Conservation (phyloP, 1,140 invertebrate genomes). For the Drosophila nigrodunni region DNA sequence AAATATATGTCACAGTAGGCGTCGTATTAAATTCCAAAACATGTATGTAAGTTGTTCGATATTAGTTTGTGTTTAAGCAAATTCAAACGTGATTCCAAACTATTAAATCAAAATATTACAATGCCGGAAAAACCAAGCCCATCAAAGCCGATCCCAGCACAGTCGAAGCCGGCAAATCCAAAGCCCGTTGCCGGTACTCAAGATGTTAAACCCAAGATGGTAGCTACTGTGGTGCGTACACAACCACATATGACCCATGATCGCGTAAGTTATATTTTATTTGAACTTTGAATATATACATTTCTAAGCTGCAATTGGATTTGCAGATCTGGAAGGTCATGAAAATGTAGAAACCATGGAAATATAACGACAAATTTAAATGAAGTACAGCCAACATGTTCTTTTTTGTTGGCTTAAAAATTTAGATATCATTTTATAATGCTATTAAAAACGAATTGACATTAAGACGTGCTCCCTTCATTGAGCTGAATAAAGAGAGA, state of each 20-base stretch:
- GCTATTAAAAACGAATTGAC: slow-evolving; percentile 35
- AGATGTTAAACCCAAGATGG: slow-evolving; percentile 6
- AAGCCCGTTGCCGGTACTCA: slow-evolving; percentile 19
- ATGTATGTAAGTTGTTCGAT: slow-evolving; percentile 11
- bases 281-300: not conserved
- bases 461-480: slow-evolving; percentile 11
- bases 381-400: not conserved
- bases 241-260: slow-evolving; percentile 49
- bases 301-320: not conserved
- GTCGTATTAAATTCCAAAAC: slow-evolving; percentile 55
- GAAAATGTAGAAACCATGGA: slow-evolving; percentile 35
- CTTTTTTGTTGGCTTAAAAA: not conserved
- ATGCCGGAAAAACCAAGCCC: slow-evolving; percentile 50
- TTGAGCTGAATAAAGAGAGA: slow-evolving; percentile 71
- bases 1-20: slow-evolving; percentile 44
- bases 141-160: slow-evolving; percentile 11
- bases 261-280: slow-evolving; percentile 35
- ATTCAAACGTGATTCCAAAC: not conserved
- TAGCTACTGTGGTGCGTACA: slow-evolving; percentile 18
- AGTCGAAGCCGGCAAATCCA: not conserved
- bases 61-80: not conserved
- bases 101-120: slow-evolving; percentile 13
- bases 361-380: not conserved
- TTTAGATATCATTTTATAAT: slow-evolving; percentile 19
- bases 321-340: slow-evolving; percentile 56